Evolutionary conservation across 30 jellyfish, hydroid and myxozoan species (phyloP).

Genomic region (Cassiopea xamachana): DNA sequence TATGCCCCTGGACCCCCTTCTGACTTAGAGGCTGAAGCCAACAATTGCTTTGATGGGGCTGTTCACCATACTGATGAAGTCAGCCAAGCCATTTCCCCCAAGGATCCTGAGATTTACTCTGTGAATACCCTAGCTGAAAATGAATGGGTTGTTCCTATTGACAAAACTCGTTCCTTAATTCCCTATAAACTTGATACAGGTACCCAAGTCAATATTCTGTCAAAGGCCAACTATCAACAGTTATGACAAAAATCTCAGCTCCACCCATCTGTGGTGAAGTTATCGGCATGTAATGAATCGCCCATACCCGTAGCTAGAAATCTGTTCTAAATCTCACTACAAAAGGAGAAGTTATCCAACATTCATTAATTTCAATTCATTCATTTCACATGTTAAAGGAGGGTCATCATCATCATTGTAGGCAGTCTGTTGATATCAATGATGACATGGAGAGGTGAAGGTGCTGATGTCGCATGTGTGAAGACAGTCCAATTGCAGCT

Average conservation of each 20-base stretch:
- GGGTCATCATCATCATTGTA: too few species aligned
- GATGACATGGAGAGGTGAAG: too few species aligned
- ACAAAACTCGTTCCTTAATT: slow-evolving; percentile 17
- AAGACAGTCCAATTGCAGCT: too few species aligned
- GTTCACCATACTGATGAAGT: slow-evolving; percentile 48
- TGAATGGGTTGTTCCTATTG: slow-evolving; percentile 38
- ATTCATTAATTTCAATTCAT: not conserved
- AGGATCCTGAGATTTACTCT: slow-evolving; percentile 13
- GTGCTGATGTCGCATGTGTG: too few species aligned
- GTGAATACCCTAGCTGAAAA: slow-evolving; percentile 35
- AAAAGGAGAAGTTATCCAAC: slow-evolving; percentile 32
- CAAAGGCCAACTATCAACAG: slow-evolving; percentile 34
- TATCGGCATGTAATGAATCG: slow-evolving; percentile 45
- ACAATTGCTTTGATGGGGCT: slow-evolving; percentile 51
- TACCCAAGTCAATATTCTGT: slow-evolving; percentile 57
- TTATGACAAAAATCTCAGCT: slow-evolving; percentile 23
- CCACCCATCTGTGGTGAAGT: slow-evolving; percentile 38
- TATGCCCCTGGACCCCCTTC: slow-evolving; percentile 16
- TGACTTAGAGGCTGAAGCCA: not conserved
- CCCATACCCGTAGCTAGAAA: slow-evolving; percentile 55
- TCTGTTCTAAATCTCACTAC: slow-evolving; percentile 26
- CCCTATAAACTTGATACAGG: slow-evolving; percentile 56
- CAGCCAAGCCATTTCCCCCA: slow-evolving; percentile 5
- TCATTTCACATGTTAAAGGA: too few species aligned
- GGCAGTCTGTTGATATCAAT: too few species aligned